A percentile compares a stretch with the other conserved stretches of the same genome.
Conservation (phyloP, 2,888 invertebrate species). For the Luperina testacea region DNA sequence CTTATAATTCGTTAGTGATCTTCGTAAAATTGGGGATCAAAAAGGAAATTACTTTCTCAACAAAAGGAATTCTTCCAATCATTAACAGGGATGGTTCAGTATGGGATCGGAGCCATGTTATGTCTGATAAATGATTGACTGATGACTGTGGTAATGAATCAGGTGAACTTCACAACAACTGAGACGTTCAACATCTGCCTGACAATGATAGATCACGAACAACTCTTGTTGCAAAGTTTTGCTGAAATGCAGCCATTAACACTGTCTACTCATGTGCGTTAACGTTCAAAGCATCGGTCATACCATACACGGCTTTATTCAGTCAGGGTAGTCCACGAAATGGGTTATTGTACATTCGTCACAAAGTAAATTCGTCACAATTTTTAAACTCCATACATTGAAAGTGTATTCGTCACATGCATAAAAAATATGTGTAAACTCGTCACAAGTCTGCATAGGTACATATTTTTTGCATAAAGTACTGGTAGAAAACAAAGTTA, state of each 20-base stretch:
- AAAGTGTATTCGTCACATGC: no score
- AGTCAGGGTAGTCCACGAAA: no score
- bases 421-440: no score
- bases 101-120: conserved; percentile 23
- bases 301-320: neutral
- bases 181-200: conserved; percentile 43
- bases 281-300: neutral
- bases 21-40: conserved; percentile 24
- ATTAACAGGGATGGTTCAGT: conserved; percentile 21
- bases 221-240: conserved; percentile 37
- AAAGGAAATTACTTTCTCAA: conserved; percentile 22
- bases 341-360: no score
- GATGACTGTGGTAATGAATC: conserved; percentile 54
- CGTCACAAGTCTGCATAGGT: no score
- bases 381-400: no score
- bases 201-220: conserved; percentile 57
- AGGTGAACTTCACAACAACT: conserved; percentile 46
- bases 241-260: conserved; percentile 13
- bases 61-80: conserved; percentile 16
- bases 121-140: conserved; percentile 56
- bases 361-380: no score
- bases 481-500: no score
- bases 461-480: no score
- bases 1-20: conserved; percentile 40
- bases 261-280: neutral